Conservation (phyloP, 2,113 vertebrate species). For the Naja naja region DNA sequence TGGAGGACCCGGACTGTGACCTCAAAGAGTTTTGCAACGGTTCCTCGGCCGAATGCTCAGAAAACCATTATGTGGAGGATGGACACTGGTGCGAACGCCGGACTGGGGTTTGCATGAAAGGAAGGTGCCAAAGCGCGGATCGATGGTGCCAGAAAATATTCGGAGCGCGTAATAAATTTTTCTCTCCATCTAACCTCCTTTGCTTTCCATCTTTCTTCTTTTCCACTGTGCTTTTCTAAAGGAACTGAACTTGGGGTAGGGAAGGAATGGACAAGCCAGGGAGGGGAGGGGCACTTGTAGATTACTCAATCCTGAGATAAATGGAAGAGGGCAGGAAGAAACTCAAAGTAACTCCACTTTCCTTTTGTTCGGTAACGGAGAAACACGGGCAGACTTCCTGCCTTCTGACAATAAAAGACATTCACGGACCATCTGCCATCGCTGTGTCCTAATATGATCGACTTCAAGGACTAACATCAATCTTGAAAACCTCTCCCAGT, state of each 20-base stretch:
- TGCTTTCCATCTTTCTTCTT: not conserved
- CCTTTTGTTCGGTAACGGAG: not conserved
- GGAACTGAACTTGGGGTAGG: not conserved
- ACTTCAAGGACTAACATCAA: no score
- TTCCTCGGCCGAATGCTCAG: slow-evolving; percentile 10
- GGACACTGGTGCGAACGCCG: slow-evolving; percentile 29
- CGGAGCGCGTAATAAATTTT: not conserved
- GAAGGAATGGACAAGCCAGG: not conserved
- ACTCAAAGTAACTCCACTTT: not conserved
- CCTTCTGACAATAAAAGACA: not conserved
- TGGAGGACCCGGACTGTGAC: not conserved
- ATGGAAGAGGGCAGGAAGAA: not conserved
- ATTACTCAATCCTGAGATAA: not conserved
- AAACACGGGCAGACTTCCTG: not conserved
- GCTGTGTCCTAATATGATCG: no score
- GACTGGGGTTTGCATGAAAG: slow-evolving; percentile 3
- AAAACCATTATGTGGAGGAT: slow-evolving; percentile 26
- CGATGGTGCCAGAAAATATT: slow-evolving; percentile 39
- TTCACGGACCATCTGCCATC: not conserved
- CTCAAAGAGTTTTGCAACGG: slow-evolving; percentile 44
- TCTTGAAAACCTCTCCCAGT: no score
- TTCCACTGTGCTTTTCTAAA: not conserved
- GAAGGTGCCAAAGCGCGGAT: slow-evolving; percentile 12
- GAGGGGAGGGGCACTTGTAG: not conserved
- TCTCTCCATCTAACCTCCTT: not conserved